Conservation (phyloP, 2,113 vertebrate genomes). For the Picathartes gymnocephalus region DNA sequence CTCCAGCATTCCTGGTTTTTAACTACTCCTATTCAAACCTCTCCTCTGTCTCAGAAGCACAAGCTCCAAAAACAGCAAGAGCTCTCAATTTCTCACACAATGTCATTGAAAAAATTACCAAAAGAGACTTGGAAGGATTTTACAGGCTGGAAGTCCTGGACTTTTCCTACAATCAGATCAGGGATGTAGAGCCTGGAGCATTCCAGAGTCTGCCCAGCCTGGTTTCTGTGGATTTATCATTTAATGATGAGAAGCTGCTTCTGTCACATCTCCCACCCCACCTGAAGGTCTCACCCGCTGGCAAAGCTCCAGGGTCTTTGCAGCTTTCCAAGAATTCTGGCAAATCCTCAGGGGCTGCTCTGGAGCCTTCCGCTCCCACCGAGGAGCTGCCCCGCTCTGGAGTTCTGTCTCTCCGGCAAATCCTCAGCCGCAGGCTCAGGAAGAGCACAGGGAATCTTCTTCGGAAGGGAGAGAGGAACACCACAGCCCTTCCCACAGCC, state of each 20-base stretch:
- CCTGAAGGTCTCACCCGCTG: not conserved
- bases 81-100: constrained; percentile 45
- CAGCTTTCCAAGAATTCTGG: not conserved
- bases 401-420: not conserved
- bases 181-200: not conserved
- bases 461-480: not conserved
- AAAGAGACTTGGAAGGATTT: constrained; percentile 5
- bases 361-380: not conserved
- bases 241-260: not conserved
- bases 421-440: not conserved
- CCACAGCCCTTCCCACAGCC: not conserved
- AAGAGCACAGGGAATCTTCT: not conserved
- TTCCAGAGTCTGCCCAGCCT: constrained; percentile 7
- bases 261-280: not conserved
- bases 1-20: not conserved
- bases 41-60: constrained; percentile 26
- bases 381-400: rapidly evolving
- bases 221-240: constrained; percentile 3
- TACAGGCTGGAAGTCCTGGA: not conserved
- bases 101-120: not conserved
- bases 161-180: constrained; percentile 9
- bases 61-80: not conserved
- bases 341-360: not conserved
- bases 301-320: not conserved
- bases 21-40: constrained; percentile 46